Conservation (phyloP, 2,113 vertebrate genomes). For the Chitala chitala region DNA sequence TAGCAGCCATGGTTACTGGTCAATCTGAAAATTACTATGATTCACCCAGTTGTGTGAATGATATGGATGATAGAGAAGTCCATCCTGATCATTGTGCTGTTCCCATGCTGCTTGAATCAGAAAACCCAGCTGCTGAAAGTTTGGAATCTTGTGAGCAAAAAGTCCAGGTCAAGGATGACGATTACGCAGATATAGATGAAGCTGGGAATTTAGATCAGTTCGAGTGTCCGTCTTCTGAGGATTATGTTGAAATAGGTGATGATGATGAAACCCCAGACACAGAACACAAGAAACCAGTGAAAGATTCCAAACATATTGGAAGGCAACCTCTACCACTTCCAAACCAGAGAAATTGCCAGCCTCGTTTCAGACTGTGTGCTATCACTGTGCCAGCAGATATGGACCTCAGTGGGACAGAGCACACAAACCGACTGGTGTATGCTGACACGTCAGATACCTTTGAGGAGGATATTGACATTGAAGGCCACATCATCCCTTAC, state of each 20-base stretch:
- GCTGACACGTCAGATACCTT: conserved; percentile 69
- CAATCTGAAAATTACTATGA: conserved; percentile 59
- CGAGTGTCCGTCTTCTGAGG: conserved; percentile 64
- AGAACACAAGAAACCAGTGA: conserved; percentile 50
- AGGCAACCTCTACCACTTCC: conserved; percentile 47
- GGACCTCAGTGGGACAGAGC: conserved; percentile 60
- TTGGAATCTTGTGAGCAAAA: conserved; percentile 32
- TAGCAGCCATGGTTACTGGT: conserved; percentile 32
- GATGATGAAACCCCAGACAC: conserved; percentile 60
- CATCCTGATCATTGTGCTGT: conserved; percentile 33
- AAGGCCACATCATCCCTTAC: conserved; percentile 72
- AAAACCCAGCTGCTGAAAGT: conserved; percentile 19
- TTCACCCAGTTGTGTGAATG: conserved; percentile 57
- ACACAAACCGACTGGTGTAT: conserved; percentile 66
- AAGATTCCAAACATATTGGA: conserved; percentile 51
- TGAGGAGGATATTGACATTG: conserved; percentile 70
- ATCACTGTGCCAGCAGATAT: conserved; percentile 65
- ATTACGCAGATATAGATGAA: conserved; percentile 65
- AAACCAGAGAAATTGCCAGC: conserved; percentile 59
- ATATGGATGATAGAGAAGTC: conserved; percentile 49
- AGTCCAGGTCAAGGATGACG: conserved; percentile 38
- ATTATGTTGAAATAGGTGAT: conserved; percentile 69
- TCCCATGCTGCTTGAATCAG: conserved; percentile 6
- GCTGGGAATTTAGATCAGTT: conserved; percentile 46
- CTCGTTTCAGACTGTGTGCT: conserved; percentile 65